Percentiles rank a stretch among this genome's conserved stretches.
These are phyloP conservation scores for Entelurus aequoreus DNA, from an alignment of 2,113 vertebrate genomes.

Conservation along the genomic window DNA sequence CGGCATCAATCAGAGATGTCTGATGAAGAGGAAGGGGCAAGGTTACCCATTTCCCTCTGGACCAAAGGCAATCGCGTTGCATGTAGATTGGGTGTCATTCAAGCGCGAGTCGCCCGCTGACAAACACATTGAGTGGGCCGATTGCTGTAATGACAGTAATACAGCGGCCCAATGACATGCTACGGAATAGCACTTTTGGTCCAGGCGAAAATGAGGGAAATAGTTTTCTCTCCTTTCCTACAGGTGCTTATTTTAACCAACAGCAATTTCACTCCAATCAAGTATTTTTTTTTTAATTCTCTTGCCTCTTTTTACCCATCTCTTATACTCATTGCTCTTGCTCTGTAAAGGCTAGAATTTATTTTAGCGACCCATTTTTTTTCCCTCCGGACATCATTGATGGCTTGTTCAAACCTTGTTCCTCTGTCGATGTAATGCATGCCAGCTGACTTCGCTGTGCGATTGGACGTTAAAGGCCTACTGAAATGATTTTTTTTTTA, in stretches of 20 bases:
- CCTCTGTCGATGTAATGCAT: no score
- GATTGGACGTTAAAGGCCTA: no score
- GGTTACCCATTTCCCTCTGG: slow-evolving; percentile 46
- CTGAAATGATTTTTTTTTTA: no score
- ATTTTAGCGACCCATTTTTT: slow-evolving; percentile 51
- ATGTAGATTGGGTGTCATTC: slow-evolving; percentile 76
- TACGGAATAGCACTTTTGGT: slow-evolving; percentile 55
- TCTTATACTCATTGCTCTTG: slow-evolving; percentile 14
- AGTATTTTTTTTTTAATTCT: slow-evolving; percentile 63
- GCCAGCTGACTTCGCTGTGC: no score
- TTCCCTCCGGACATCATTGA: neutral
- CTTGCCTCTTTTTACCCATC: slow-evolving; percentile 26
- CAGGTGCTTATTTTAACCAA: slow-evolving; percentile 70
- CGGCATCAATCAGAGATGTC: slow-evolving; percentile 62
- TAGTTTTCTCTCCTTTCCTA: slow-evolving; percentile 33
- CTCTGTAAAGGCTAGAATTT: slow-evolving; percentile 57
- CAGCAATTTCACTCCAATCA: slow-evolving; percentile 69
- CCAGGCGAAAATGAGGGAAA: slow-evolving; percentile 56
- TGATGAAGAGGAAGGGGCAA: slow-evolving; percentile 55
- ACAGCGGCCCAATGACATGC: slow-evolving; percentile 54
- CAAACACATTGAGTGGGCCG: slow-evolving; percentile 67
- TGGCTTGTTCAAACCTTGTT: neutral
- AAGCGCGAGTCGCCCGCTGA: slow-evolving; percentile 37
- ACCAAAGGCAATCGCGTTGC: slow-evolving; percentile 44
- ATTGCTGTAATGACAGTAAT: slow-evolving; percentile 69